phyloP scores from a whole-genome alignment of 2,113 vertebrate species.

The Misgurnus anguillicaudatus region DNA sequence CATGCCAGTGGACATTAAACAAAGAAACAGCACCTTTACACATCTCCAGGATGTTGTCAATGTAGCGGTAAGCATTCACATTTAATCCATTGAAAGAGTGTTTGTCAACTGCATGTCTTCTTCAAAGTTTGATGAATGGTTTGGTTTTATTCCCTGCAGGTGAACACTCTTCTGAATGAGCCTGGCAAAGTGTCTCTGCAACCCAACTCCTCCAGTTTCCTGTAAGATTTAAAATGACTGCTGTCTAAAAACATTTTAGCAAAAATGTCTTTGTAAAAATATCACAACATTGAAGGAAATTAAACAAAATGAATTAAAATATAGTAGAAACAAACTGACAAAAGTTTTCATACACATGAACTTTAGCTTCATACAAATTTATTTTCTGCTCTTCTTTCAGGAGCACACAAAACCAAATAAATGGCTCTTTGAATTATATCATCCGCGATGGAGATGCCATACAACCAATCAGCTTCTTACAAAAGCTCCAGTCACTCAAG shows the following conservation, averaged over 20 bases:
- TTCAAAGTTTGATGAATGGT: background rate
- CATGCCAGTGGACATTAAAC: background rate
- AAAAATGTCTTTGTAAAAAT: no score
- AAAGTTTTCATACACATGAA: background rate
- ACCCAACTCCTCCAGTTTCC: background rate
- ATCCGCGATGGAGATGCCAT: slow-evolving; percentile 8
- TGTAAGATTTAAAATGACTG: slow-evolving; percentile 17
- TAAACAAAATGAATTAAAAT: background rate
- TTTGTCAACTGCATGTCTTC: background rate
- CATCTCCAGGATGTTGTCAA: slow-evolving; percentile 9
- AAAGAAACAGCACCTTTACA: background rate
- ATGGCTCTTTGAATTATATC: slow-evolving; percentile 1
- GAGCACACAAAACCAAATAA: background rate
- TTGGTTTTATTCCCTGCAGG: background rate
- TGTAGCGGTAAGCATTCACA: background rate
- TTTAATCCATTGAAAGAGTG: background rate
- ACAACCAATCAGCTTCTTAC: slow-evolving; percentile 2
- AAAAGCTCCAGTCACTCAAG: background rate
- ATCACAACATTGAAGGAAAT: no score
- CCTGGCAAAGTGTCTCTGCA: background rate
- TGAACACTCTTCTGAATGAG: slow-evolving; percentile 30
- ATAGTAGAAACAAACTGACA: no score
- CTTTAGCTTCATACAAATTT: no score
- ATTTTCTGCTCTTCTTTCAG: background rate
- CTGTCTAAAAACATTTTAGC: no score